phyloP scores from a whole-genome alignment of 2,113 vertebrate genomes.

The Gymnocephalus cernua region DNA sequence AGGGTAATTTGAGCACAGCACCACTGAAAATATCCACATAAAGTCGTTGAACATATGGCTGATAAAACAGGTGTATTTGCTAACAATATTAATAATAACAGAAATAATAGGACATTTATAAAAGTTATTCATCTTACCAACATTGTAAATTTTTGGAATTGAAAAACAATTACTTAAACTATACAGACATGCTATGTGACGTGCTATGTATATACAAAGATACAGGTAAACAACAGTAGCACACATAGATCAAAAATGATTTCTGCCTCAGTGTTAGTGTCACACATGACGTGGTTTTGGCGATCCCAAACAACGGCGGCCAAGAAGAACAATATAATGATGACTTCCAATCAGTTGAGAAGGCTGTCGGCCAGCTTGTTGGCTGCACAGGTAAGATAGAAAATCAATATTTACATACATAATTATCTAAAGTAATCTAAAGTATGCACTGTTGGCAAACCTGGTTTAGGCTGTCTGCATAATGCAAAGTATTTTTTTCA shows the following conservation, averaged over 20 bases:
- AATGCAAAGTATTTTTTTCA: neutral
- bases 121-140: neutral
- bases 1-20: conserved; percentile 12
- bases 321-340: accelerated
- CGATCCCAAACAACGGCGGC: conserved; percentile 1
- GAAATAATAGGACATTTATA: neutral
- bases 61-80: no score
- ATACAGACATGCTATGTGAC: neutral
- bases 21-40: neutral
- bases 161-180: neutral
- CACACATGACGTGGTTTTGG: conserved; percentile 37
- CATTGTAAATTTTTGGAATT: no score
- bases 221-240: no score
- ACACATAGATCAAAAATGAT: no score
- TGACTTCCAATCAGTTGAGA: accelerated
- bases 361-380: neutral
- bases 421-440: neutral
- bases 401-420: neutral
- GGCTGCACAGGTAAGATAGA: neutral
- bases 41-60: neutral
- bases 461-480: neutral
- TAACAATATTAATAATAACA: neutral
- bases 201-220: no score
- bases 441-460: neutral
- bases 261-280: conserved; percentile 33